Conservation (phyloP, 2,797 vertebrate genomes). For the Lacerta agilis region DNA sequence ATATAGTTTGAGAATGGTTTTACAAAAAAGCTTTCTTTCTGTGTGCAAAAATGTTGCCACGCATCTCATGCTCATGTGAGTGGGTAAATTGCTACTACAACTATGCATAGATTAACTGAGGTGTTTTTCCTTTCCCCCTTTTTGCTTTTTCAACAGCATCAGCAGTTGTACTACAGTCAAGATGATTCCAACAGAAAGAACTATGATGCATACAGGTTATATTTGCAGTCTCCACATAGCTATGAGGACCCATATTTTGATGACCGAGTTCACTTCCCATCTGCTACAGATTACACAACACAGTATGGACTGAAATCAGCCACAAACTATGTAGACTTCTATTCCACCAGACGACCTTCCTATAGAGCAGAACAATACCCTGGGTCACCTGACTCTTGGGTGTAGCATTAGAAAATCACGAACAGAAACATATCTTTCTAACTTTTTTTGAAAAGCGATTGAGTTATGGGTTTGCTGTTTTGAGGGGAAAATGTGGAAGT, state of each 20-base stretch:
- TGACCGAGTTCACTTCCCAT: slow-evolving; percentile 89
- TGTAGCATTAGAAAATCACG: slow-evolving; percentile 79
- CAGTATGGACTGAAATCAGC: slow-evolving; percentile 92
- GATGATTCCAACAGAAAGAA: slow-evolving; percentile 89
- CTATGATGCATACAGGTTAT: slow-evolving; percentile 93
- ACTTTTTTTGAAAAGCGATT: slow-evolving; percentile 69
- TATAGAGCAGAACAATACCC: slow-evolving; percentile 96
- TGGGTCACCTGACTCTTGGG: slow-evolving; percentile 97
- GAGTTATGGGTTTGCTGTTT: slow-evolving; percentile 67
- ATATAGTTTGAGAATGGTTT: background rate
- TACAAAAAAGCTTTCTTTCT: background rate
- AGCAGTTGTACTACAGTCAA: slow-evolving; percentile 89
- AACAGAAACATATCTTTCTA: slow-evolving; percentile 66
- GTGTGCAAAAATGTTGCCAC: background rate
- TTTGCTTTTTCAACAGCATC: slow-evolving; percentile 78
- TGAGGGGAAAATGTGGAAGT: slow-evolving; percentile 85
- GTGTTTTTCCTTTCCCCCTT: background rate
- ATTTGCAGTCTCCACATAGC: slow-evolving; percentile 92
- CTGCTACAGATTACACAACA: slow-evolving; percentile 86
- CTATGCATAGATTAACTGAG: slow-evolving; percentile 4
- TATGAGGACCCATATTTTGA: slow-evolving; percentile 93
- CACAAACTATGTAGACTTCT: slow-evolving; percentile 97
- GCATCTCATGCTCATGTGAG: background rate
- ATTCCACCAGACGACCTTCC: slow-evolving; percentile 92
- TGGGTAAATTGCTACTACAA: background rate